Evolutionary conservation across 1,140 invertebrate species (phyloP), one percentile per base, ranked within the genome.

Genomic region (Conopomorpha cramerella): DNA sequence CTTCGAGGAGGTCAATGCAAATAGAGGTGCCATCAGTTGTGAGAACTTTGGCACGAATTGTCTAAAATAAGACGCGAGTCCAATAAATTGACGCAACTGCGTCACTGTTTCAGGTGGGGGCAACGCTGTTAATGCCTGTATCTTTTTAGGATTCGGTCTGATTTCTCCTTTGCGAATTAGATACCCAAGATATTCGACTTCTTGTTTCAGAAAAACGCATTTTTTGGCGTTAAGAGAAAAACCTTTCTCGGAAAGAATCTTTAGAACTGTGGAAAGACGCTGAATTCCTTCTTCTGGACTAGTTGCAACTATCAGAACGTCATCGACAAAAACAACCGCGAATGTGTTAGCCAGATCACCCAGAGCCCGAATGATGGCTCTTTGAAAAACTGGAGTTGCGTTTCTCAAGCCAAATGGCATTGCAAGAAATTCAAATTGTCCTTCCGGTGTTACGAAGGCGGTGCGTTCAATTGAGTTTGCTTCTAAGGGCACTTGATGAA

Each of bases 331-430:
- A 29, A 11, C 3, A n/a, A 29, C 11, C 11, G 11, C 28, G 11
- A n/a, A 29, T 7, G 4, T 4, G 11, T 29, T 3, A 4, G 13
- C 28, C 3, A 7, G 11, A 23, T 29, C 13, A n/a, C 28, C 28
- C 11, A 29, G 28, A 13, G 28, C 28, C 3, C 13, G 30, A 16
- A 37, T 50, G 6, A 50, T 33, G 25, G 36, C 38, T 17, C 40
- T 19, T 26, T 49, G 43, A 30, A 56, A 54, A 13, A 51, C 43
- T 3, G 38, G 13, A 0, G 49, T 44, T 1, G 46, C 46, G 38
- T 49, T 57, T n/a, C 38, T 45, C 2, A 56, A 26, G 8, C 53
- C 48, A 38, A 59, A 59, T 2, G 51, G 51, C 2, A 49, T 50
- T 39, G 1, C 44, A 0, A 13, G 17, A 14, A 7, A 63, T 31